These are phyloP conservation scores for Liasis olivaceus DNA, from an alignment of 2,797 vertebrate genomes.

Conservation along the genomic window DNA sequence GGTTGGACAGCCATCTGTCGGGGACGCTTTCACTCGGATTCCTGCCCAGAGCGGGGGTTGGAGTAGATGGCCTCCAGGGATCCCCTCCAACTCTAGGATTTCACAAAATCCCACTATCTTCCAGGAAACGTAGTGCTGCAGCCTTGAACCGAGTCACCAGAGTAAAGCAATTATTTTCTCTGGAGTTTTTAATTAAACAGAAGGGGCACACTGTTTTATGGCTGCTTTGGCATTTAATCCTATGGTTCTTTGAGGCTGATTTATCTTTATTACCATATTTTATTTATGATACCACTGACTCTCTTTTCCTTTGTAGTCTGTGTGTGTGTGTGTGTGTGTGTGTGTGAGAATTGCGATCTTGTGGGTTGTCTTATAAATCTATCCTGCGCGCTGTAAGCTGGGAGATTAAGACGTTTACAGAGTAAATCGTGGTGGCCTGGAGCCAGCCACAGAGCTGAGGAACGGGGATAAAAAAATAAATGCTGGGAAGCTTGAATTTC, in stretches of 20 bases:
- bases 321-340: accelerated
- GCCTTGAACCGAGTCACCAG: neutral
- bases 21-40: neutral
- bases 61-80: neutral
- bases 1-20: no score
- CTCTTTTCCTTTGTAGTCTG: neutral
- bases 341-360: neutral
- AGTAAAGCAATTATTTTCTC: neutral
- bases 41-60: neutral
- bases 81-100: neutral
- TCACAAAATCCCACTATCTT: neutral
- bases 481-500: neutral
- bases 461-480: neutral
- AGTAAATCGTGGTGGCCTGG: neutral
- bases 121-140: neutral
- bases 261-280: neutral
- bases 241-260: neutral
- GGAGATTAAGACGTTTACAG: neutral
- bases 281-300: neutral
- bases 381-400: neutral
- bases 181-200: neutral
- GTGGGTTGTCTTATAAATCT: neutral
- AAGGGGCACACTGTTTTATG: neutral
- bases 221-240: neutral
- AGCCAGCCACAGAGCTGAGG: neutral